Evolutionary conservation across 1,140 invertebrate genomes (phyloP), one percentile per base, ranked within the genome.

Genomic region (Ephestia elutella): DNA sequence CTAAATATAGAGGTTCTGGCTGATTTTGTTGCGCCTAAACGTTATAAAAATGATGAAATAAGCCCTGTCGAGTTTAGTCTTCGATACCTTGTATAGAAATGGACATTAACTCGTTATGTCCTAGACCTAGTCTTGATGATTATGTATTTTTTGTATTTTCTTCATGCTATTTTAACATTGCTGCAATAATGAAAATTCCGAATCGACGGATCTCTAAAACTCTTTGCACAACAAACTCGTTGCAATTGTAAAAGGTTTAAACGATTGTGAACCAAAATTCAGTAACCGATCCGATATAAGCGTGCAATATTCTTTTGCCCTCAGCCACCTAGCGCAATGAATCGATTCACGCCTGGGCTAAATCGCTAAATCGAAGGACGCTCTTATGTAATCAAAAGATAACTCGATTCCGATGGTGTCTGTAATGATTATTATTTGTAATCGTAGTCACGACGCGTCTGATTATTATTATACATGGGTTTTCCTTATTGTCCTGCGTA

Each of bases 401-500:
- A 11, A 50, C 30, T 32, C 30, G n/a, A 53, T 53, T 53, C 50
- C 17, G 50, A 53, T 53, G 50, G 50, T 53, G 50, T 53, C n/a
- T 53, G 19, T 20, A 25, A 25, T 25, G n/a, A 53, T 53, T 53
- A 53, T 21, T 20, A 20, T 50, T 20, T 53, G 21, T n/a, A 53
- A 53, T 53, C 15, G 38, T 25, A 53, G 19, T 53, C 50, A 53
- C 50, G 50, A 53, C 19, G 20, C 28, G 50, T 53, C 50, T 53
- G 20, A 50, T 50, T 50, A 25, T 25, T 10, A 53, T 53, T 53
- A 20, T 53, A 25, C 38, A 25, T 21, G 13, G 50, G 50, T 53
- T 53, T 53, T 53, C 50, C 50, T 53, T 53, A 50, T 50, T 25
- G 38, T 44, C 38, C 38, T 17, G 15, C 38, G 18, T 50, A 20